Base-by-base conservation (phyloP, 2,888 invertebrate species). In the Gisinianus flammeolus region DNA sequence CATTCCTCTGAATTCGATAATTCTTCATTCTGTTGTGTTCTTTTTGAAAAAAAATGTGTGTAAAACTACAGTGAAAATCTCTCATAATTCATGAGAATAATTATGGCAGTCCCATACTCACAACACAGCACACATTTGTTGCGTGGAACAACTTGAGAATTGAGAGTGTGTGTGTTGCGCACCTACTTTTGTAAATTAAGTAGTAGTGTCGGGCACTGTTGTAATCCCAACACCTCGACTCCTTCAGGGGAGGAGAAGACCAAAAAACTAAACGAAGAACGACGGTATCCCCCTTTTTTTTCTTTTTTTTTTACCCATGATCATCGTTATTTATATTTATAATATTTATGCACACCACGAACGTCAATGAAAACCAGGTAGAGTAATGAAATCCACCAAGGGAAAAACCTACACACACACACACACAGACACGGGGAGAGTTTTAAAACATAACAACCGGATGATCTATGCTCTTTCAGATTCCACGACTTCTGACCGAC, bases 331-430 rank as follows among this genome's bases (percentile, higher is more conserved):
- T 24, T 26, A 62, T 62, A 19, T 24, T 62, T 56, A 19, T n/a
- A n/a, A n/a, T 62, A 62, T 62, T 62, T 62, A 62, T 62, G 62
- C 62, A 62, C 62, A 62, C 62, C 22, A 62, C 62, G 12, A n/a
- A 58, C 58, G 10, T 8, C 58, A 58, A n/a, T 56, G 19, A 56
- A 56, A 22, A 58, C 24, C 8, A 58, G n/a, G 58, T 19, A 58
- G 22, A 8, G 22, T n/a, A 22, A 22, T 4, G 56, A 58, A 58
- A 58, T n/a, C n/a, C n/a, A 58, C 19, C 3, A n/a, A 58, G 56
- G 22, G 56, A 22, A n/a, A 58, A 22, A 58, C 22, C 56, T 44
- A 44, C 44, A 44, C 19, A 2, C 8, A 44, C 44, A 44, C n/a
- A n/a, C n/a, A n/a, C n/a, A n/a, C n/a, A n/a, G n/a, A n/a, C n/a